Evolutionary conservation across 2,113 vertebrate species (phyloP), one percentile per base, ranked within the genome.

Genomic region (Bambusicola thoracicus): DNA sequence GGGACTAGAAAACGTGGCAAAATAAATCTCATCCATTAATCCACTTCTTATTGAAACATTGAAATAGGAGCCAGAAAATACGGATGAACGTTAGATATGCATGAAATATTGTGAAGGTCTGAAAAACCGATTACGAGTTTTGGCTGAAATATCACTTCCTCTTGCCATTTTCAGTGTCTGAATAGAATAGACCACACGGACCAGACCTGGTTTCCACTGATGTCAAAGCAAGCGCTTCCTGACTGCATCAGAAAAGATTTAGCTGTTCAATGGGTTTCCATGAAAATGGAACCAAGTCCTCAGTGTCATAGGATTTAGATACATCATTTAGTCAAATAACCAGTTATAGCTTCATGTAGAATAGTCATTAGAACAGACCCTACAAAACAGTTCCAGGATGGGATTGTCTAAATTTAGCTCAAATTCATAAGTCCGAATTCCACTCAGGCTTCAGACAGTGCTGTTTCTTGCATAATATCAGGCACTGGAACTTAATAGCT

Each of bases 41-140:
- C 17, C 25, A 4, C 8, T 91, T 91, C 83, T 72, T 40, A 32
- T 2, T 65, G 55, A 74, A 90, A 70, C 21, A 59, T 2, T 59
- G 62, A 48, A 68, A 87, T 85, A 56, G 8, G 15, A 93, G 36
- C 10, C 56, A 49, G 75, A 89, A 69, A 77, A 77, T 65, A 8
- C 30, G n/a, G 27, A 17, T 66, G 48, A 96, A 77, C 32, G 87
- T 62, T 70, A 53, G 32, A 67, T 27, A 92, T 0, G 2, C 49
- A 59, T 84, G 21, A 68, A 92, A 81, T 72, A 73, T 27, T 90
- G 34, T 43, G 68, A 81, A 87, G 65, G 22, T 48, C 63, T 90
- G 27, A 93, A 91, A 85, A 94, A 76, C 25, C 22, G 43, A 34
- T 79, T 44, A 62, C 67, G 46, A 84, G 70, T 90, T 89, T 77